Evolutionary conservation across 2,113 vertebrate genomes (phyloP).

Genomic region (Cichladusa arquata): DNA sequence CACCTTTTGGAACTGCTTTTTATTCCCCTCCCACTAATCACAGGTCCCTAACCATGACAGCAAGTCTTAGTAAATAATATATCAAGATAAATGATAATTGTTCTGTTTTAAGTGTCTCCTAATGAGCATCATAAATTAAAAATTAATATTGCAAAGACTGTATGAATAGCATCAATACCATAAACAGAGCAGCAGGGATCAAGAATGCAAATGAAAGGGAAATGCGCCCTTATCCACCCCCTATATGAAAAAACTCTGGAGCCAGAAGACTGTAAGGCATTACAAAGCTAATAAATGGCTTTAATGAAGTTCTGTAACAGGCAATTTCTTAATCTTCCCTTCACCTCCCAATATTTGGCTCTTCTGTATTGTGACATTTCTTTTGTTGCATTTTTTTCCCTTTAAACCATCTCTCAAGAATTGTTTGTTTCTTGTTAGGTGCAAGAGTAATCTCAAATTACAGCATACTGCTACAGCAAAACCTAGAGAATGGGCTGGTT

Average conservation of each 20-base stretch:
- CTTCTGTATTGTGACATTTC: neutral
- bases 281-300: conserved; percentile 62
- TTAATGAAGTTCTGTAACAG: conserved; percentile 52
- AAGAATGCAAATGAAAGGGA: conserved; percentile 79
- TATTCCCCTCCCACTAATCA: conserved; percentile 77
- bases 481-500: neutral
- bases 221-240: conserved; percentile 56
- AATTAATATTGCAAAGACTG: conserved; percentile 90
- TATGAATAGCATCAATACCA: conserved; percentile 82
- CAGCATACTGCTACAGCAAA: conserved; percentile 8
- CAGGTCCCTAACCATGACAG: conserved; percentile 87
- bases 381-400: neutral
- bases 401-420: neutral
- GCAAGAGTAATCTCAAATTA: conserved; percentile 24
- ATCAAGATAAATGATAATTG: conserved; percentile 99
- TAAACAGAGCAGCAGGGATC: conserved; percentile 85
- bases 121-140: conserved; percentile 99
- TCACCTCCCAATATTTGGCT: conserved; percentile 37
- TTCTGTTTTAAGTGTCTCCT: conserved; percentile 89
- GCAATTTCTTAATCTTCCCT: conserved; percentile 43
- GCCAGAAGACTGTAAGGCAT: conserved; percentile 60
- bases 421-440: neutral
- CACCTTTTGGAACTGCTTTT: conserved; percentile 65
- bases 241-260: conserved; percentile 41
- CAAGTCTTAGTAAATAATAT: conserved; percentile 98